A percentile compares a stretch with the other conserved stretches of the same genome.
Conservation (phyloP, 2,888 invertebrate genomes). For the Parasteatoda lunata region DNA sequence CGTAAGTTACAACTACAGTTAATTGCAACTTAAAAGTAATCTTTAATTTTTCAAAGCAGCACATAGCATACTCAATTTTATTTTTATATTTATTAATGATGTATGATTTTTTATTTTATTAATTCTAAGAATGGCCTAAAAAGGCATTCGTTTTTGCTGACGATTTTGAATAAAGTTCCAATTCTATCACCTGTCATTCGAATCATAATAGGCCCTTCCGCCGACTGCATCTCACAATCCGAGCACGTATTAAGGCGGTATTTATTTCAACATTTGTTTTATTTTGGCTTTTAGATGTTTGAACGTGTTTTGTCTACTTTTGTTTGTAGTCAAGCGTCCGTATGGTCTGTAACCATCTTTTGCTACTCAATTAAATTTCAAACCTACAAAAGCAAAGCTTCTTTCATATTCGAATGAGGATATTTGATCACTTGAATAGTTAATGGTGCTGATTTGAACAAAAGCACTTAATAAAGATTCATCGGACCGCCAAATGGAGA, state of each 20-base stretch:
- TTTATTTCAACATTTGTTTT: slow-evolving; percentile 57
- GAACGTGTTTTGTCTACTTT: slow-evolving; percentile 49
- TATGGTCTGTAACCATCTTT: slow-evolving; percentile 43
- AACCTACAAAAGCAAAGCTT: slow-evolving; percentile 25
- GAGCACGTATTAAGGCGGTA: slow-evolving; percentile 64
- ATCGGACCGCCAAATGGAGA: slow-evolving; percentile 23
- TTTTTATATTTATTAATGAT: too few relatives aligned
- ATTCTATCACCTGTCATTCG: slow-evolving; percentile 52
- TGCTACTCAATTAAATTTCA: slow-evolving; percentile 1
- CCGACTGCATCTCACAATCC: slow-evolving; percentile 38
- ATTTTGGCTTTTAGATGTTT: slow-evolving; percentile 22
- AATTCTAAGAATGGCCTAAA: slow-evolving; percentile 1
- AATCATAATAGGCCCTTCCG: slow-evolving; percentile 57
- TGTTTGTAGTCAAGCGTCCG: slow-evolving; percentile 48
- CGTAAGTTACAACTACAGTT: too few relatives aligned
- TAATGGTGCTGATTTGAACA: slow-evolving; percentile 29
- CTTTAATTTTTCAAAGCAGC: too few relatives aligned
- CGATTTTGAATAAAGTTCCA: slow-evolving; percentile 45
- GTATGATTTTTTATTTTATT: too few relatives aligned
- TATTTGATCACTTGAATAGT: slow-evolving; percentile 38
- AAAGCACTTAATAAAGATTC: slow-evolving; percentile 28
- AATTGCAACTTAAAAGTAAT: too few relatives aligned
- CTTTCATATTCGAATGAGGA: slow-evolving; percentile 33
- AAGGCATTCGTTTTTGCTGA: slow-evolving; percentile 37
- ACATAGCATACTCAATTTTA: too few relatives aligned